Evolutionary conservation across 1,140 invertebrate genomes (phyloP).

Genomic region (Saxidomus purpurata): DNA sequence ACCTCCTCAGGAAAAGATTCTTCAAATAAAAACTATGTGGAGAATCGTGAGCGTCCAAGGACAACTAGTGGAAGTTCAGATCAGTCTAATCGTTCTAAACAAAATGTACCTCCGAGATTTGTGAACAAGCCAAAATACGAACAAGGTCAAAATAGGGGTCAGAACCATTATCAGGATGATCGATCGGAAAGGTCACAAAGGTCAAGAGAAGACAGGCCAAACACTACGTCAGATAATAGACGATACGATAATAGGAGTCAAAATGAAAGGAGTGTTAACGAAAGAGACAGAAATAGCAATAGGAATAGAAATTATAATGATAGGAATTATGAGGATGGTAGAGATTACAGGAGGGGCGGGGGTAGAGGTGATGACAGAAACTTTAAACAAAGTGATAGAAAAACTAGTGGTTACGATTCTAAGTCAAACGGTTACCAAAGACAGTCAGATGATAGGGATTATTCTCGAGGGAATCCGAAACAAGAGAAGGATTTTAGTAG

Average conservation of each 20-base stretch:
- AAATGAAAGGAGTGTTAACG: conserved; percentile 31
- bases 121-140: conserved; percentile 39
- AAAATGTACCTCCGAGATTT: conserved; percentile 50
- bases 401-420: conserved; percentile 25
- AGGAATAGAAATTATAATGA: conserved; percentile 61
- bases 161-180: conserved; percentile 18
- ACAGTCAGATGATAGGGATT: neutral
- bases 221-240: conserved; percentile 19
- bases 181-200: conserved; percentile 29
- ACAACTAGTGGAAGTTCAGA: conserved; percentile 38
- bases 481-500: neutral
- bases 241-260: conserved; percentile 36
- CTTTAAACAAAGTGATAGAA: conserved; percentile 37
- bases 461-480: conserved; percentile 10
- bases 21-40: conserved; percentile 20
- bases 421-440: conserved; percentile 51
- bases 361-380: conserved; percentile 20
- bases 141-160: conserved; percentile 37
- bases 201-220: conserved; percentile 31
- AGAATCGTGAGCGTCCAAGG: conserved; percentile 26
- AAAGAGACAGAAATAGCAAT: conserved; percentile 61
- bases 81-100: conserved; percentile 41
- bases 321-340: conserved; percentile 55
- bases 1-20: conserved; percentile 14
- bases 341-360: conserved; percentile 42